Percentiles rank a stretch among this genome's conserved stretches.
These are phyloP conservation scores for Tetramorium alpestre DNA, from an alignment of 1,140 invertebrate species.

Conservation along the genomic window DNA sequence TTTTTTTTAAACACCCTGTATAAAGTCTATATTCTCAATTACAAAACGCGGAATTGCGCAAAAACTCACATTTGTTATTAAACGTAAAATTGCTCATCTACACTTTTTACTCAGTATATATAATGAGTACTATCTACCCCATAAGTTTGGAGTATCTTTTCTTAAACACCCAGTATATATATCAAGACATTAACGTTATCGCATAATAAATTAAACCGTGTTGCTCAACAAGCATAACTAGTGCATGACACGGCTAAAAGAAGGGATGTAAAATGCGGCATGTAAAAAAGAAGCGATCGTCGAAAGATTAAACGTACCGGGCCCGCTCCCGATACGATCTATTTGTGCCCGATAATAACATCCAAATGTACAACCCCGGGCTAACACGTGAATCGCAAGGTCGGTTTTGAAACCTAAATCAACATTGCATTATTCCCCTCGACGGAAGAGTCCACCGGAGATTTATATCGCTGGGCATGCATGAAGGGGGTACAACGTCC, in stretches of 20 bases:
- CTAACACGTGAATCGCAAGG: neutral
- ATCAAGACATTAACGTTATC: neutral
- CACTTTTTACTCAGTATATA: too few species aligned
- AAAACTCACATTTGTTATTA: too few species aligned
- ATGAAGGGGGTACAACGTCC: slow-evolving; percentile 20
- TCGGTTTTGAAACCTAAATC: slow-evolving; percentile 65
- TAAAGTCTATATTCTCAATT: too few species aligned
- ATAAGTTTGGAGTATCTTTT: too few species aligned
- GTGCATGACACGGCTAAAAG: neutral
- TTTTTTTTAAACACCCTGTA: too few species aligned
- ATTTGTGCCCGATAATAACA: slow-evolving; percentile 53
- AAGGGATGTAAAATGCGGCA: neutral
- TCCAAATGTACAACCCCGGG: slow-evolving; percentile 38
- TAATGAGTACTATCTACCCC: too few species aligned
- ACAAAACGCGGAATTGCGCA: too few species aligned
- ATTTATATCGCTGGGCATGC: slow-evolving; percentile 57
- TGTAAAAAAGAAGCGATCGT: neutral
- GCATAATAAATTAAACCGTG: slow-evolving; percentile 1
- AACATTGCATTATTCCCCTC: slow-evolving; percentile 69
- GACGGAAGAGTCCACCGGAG: slow-evolving; percentile 40
- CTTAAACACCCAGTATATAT: too few species aligned
- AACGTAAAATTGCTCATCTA: too few species aligned
- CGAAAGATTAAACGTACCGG: slow-evolving; percentile 74
- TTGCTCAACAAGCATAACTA: neutral
- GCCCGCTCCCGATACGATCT: neutral